phyloP scores from a whole-genome alignment of 2,797 vertebrate species.

The Coracias cyanogaster region DNA sequence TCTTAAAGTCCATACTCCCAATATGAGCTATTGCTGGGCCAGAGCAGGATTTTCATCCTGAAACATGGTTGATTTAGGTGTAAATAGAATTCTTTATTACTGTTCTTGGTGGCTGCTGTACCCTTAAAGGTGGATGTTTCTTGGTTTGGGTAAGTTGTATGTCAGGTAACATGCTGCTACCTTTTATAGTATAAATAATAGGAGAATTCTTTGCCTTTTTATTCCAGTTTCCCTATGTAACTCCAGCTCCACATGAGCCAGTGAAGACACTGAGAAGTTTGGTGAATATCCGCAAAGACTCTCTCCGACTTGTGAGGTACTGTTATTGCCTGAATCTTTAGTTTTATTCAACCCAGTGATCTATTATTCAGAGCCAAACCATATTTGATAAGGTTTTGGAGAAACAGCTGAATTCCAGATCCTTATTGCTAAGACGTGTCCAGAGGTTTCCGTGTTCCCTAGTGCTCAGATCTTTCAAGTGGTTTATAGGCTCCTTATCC shows the following conservation, averaged over 20 bases:
- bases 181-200: background rate
- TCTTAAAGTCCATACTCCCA: background rate
- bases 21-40: background rate
- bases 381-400: background rate
- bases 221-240: slow-evolving; percentile 94
- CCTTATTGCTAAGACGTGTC: background rate
- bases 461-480: background rate
- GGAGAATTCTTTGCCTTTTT: slow-evolving; percentile 3
- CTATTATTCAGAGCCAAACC: background rate
- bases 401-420: background rate
- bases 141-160: background rate
- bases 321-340: background rate
- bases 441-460: background rate
- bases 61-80: background rate
- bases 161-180: background rate
- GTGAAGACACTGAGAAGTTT: slow-evolving; percentile 97
- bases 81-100: background rate
- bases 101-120: background rate
- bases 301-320: slow-evolving; percentile 93
- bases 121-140: background rate
- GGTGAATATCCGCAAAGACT: slow-evolving; percentile 98
- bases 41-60: background rate
- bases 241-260: slow-evolving; percentile 95
- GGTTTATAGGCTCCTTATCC: background rate
- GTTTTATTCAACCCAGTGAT: background rate